phyloP scores from a whole-genome alignment of 2,797 vertebrate species.

The Otolemur crassicaudatus region DNA sequence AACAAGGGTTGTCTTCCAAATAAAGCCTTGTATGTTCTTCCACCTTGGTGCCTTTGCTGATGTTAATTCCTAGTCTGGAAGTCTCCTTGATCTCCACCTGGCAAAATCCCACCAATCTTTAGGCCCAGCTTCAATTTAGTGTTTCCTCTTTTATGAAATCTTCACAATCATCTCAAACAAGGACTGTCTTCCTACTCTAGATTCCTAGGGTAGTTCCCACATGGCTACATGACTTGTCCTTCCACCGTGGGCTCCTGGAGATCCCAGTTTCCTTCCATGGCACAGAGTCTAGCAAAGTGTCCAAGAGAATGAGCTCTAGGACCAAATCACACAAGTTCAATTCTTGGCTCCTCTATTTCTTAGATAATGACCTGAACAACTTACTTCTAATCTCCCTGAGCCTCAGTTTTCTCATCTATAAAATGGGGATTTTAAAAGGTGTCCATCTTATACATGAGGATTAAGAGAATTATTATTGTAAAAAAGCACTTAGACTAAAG shows the following conservation, averaged over 20 bases:
- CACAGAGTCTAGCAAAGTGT: background rate
- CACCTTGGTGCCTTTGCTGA: background rate
- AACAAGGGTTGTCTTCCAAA: background rate
- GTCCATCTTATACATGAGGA: background rate
- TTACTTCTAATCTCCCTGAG: background rate
- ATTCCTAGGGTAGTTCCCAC: background rate
- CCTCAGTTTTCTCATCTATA: background rate
- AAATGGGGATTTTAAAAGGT: background rate
- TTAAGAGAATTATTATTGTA: background rate
- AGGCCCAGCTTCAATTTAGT: background rate
- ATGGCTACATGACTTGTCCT: background rate
- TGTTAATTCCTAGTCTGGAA: background rate
- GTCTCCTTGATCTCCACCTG: background rate
- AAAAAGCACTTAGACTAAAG: background rate
- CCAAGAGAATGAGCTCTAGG: background rate
- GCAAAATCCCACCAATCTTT: background rate
- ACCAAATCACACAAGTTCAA: background rate
- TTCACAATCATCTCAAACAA: background rate
- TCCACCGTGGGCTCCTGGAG: background rate
- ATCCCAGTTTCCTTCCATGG: background rate
- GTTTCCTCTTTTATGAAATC: background rate
- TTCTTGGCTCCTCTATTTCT: background rate
- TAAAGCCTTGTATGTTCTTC: background rate
- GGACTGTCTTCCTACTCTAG: background rate
- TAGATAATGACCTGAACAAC: background rate